A percentile compares a stretch with the other conserved stretches of the same genome.
These are phyloP conservation scores for Leptogaster cylindrica DNA, from an alignment of 2,888 invertebrate genomes.

Conservation along the genomic window DNA sequence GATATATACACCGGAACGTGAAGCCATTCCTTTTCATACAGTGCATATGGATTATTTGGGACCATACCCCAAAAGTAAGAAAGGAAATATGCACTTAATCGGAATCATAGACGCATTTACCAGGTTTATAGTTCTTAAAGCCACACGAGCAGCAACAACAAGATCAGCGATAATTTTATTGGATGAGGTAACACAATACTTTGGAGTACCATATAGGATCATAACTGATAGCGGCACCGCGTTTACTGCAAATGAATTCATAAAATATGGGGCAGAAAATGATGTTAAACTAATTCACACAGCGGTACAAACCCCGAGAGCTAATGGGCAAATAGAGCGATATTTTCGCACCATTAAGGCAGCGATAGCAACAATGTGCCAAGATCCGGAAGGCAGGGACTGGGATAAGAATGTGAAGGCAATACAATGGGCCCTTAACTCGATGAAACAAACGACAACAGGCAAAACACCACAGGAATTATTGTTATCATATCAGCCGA, in stretches of 20 bases:
- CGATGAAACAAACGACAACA: neutral
- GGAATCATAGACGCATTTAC: conserved; percentile 41
- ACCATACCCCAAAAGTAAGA: neutral
- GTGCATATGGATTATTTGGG: conserved; percentile 2
- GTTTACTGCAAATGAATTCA: conserved; percentile 49
- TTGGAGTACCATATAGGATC: conserved; percentile 50
- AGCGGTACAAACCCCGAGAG: conserved; percentile 50
- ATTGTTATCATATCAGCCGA: neutral
- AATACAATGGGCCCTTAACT: conserved; percentile 19
- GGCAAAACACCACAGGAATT: neutral
- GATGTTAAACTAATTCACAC: conserved; percentile 49
- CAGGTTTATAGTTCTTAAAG: conserved; percentile 38
- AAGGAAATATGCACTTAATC: neutral
- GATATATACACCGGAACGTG: conserved; percentile 9
- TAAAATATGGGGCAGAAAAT: conserved; percentile 45
- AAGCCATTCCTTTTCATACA: neutral
- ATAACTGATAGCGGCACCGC: conserved; percentile 51
- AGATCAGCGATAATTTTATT: conserved; percentile 37
- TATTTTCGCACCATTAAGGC: neutral
- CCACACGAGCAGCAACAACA: conserved; percentile 41
- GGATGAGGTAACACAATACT: conserved; percentile 42
- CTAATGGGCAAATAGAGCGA: conserved; percentile 47
- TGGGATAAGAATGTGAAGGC: conserved; percentile 6
- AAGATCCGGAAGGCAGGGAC: neutral
- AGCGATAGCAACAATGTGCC: conserved; percentile 5